Evolutionary conservation across 1,140 invertebrate species (phyloP).

Genomic region (Brachionus sp.): DNA sequence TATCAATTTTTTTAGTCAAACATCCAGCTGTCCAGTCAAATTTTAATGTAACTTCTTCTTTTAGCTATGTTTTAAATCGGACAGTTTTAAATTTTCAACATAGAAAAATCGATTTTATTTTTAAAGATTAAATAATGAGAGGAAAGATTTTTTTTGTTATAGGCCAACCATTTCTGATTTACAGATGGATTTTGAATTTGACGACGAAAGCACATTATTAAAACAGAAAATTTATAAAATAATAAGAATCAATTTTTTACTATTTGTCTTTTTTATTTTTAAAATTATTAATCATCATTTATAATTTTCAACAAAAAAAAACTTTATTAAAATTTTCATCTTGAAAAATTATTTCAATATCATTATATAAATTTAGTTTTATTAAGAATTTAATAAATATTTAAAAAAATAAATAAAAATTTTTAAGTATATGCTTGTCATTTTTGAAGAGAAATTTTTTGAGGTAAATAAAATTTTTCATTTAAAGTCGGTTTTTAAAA

Average conservation of each 20-base stretch:
- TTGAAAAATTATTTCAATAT: neutral
- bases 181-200: neutral
- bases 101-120: constrained; percentile 5
- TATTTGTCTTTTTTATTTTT: neutral
- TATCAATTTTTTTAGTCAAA: constrained; percentile 1
- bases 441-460: too few species aligned
- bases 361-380: constrained; percentile 6
- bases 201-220: neutral
- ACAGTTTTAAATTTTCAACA: neutral
- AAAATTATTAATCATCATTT: constrained; percentile 1
- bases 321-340: constrained; percentile 5
- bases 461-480: too few species aligned
- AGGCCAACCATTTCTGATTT: neutral
- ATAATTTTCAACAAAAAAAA: neutral
- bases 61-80: neutral
- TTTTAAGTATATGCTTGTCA: too few species aligned
- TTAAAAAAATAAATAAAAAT: neutral
- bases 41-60: neutral
- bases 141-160: neutral
- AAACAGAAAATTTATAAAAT: constrained; percentile 1
- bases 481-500: too few species aligned
- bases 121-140: neutral
- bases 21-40: neutral
- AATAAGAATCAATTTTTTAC: neutral
- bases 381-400: constrained; percentile 8